phyloP scores from a whole-genome alignment of 2,888 invertebrate genomes.

The Osmoderma eremita region DNA sequence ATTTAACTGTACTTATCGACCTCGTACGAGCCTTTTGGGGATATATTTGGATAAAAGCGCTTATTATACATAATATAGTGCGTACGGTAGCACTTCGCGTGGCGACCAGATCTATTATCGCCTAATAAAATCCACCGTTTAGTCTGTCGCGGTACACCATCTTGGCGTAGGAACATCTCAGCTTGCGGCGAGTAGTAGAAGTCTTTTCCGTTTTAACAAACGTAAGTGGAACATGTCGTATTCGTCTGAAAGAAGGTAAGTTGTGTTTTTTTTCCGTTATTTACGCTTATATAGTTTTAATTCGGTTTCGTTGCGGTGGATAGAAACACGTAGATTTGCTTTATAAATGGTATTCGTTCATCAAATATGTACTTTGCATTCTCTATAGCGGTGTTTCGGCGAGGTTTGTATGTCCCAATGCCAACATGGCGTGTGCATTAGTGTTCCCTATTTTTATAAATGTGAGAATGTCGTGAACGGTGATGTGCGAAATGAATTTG shows the following conservation, averaged over 20 bases:
- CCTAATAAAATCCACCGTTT: neutral
- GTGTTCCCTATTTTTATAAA: constrained; percentile 52
- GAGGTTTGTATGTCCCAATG: constrained; percentile 63
- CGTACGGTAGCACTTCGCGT: neutral
- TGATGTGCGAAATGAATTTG: constrained; percentile 1
- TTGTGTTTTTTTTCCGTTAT: constrained; percentile 63
- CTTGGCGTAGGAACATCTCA: constrained; percentile 64
- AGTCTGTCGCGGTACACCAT: constrained; percentile 26
- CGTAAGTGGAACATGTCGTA: constrained; percentile 86
- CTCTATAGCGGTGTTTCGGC: constrained; percentile 53
- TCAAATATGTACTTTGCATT: constrained; percentile 27
- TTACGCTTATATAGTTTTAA: neutral
- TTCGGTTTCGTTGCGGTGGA: neutral
- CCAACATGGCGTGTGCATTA: constrained; percentile 68
- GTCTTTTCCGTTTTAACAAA: constrained; percentile 78
- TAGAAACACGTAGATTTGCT: neutral
- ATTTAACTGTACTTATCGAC: constrained; percentile 27
- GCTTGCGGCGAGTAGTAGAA: constrained; percentile 58
- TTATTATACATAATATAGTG: neutral
- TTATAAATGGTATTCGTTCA: neutral
- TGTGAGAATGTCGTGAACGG: constrained; percentile 40
- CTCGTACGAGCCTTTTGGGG: constrained; percentile 14
- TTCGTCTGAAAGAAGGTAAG: constrained; percentile 84
- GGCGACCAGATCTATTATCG: neutral
- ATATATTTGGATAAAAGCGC: neutral